A percentile compares a stretch with the other conserved stretches of the same genome.
Conservation (phyloP, 1,140 invertebrate species). For the Riptortus pedestris region DNA sequence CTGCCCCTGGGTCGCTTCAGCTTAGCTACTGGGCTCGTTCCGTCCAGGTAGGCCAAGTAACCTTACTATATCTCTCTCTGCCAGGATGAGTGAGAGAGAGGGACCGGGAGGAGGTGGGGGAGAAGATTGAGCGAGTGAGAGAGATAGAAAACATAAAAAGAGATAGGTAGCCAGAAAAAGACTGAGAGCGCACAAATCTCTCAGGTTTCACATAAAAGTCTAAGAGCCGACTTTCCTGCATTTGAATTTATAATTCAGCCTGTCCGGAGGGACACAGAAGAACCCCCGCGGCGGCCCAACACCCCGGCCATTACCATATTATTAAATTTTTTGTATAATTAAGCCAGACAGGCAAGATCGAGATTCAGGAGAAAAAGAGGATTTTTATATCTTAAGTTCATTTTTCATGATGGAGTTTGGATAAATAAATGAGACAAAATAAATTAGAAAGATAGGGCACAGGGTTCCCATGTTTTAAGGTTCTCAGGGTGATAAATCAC, state of each 20-base stretch:
- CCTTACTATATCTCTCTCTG: too few species aligned
- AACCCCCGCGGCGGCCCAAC: neutral
- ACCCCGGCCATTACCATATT: neutral
- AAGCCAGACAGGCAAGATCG: neutral
- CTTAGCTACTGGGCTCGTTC: too few species aligned
- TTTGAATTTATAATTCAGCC: slow-evolving; percentile 12
- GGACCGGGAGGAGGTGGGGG: neutral
- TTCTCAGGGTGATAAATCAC: too few species aligned
- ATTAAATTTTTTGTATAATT: slow-evolving; percentile 6
- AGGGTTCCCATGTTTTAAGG: too few species aligned
- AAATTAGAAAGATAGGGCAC: too few species aligned
- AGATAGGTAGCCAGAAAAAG: neutral
- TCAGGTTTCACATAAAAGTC: neutral
- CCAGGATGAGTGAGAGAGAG: slow-evolving; percentile 2
- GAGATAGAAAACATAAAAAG: neutral
- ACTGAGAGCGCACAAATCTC: slow-evolving; percentile 1
- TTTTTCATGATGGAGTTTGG: too few species aligned
- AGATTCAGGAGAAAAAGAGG: too few species aligned
- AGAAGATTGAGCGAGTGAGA: neutral
- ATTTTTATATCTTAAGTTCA: too few species aligned
- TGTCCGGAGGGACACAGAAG: neutral
- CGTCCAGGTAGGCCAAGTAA: too few species aligned
- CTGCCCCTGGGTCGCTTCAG: too few species aligned
- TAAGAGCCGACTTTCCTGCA: neutral
- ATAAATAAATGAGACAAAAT: too few species aligned